Base-by-base conservation (phyloP, 1,140 invertebrate genomes). In the Aphelenchoides besseyi region DNA sequence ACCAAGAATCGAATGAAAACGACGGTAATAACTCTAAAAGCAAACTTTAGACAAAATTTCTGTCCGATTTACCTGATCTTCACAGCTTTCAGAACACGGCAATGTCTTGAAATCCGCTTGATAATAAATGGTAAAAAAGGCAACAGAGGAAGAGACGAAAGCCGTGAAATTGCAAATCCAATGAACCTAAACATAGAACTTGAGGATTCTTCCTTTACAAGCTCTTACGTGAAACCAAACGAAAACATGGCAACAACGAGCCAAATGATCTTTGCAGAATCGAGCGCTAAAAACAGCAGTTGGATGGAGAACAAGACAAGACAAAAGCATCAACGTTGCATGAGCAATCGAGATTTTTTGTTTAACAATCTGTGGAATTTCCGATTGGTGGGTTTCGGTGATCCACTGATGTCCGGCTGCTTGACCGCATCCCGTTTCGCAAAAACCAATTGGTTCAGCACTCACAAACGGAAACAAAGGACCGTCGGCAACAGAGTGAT, bases 401-500 rank as follows among this genome's bases (percentile, higher is more conserved):
- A 37, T 66, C 8, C 30, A 66, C 63, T 28, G 12, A 30, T 66
- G 32, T 12, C 36, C 30, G 30, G 16, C 30, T 12, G 63, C 9
- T 32, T 35, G 16, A 9, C 32, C 30, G 30, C 63, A 66, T 23
- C 63, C 36, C 16, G 63, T n/a, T 29, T 1, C 12, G 32, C 63
- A 66, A 3, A 66, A 66, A 1, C 16, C 12, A 29, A 37, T 53
- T 29, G 63, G 30, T 32, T 66, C 63, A 29, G 63, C 12, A 32
- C 63, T 66, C 16, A 66, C 30, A 53, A 66, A 66, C 30, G 63
- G 63, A 66, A 36, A 66, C 63, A 66, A 37, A 16, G n/a, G n/a
- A 1, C 63, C 63, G 2, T 33, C 32, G 0, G 63, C 30, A 18
- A 66, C 26, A 12, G 63, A 66, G 30, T 66, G 63, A 26, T 12